These are phyloP conservation scores for Oxyruncus cristatus DNA, from an alignment of 2,113 vertebrate species.

Conservation along the genomic window DNA sequence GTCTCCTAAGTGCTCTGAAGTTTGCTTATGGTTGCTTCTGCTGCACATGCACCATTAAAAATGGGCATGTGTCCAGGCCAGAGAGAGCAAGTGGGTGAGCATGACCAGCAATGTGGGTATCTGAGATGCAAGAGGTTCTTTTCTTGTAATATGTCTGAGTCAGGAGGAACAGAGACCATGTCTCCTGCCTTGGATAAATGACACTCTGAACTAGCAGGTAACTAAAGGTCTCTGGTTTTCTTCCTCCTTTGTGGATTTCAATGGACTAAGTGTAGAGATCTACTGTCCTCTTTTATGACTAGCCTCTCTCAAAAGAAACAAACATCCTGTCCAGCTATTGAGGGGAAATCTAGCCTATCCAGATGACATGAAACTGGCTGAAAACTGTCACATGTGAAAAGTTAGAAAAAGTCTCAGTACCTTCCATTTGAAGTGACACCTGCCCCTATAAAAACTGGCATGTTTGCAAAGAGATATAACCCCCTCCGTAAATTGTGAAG, in stretches of 20 bases:
- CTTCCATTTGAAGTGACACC: not conserved
- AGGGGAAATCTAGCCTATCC: not conserved
- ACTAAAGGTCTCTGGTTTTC: not conserved
- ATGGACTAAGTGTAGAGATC: not conserved
- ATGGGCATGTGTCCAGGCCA: rapidly evolving
- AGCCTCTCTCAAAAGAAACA: not conserved
- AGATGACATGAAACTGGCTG: not conserved
- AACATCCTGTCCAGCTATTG: not conserved
- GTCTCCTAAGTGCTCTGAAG: not conserved
- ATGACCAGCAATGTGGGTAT: not conserved
- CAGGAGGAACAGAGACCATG: not conserved
- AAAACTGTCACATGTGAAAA: not conserved
- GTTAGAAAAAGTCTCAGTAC: not conserved
- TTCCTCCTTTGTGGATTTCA: not conserved
- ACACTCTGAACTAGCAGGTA: rapidly evolving
- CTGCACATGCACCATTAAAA: not conserved
- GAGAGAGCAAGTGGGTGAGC: not conserved
- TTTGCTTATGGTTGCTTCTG: not conserved
- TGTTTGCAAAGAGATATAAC: not conserved
- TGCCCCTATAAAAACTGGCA: not conserved
- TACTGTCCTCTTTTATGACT: not conserved
- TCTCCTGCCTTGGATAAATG: not conserved
- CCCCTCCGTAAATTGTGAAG: not conserved
- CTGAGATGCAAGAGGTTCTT: not conserved
- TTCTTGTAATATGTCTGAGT: not conserved